A percentile compares a stretch with the other conserved stretches of the same genome.
Evolutionary conservation across 2,113 vertebrate genomes (phyloP).

Genomic region (Pagrus major): DNA sequence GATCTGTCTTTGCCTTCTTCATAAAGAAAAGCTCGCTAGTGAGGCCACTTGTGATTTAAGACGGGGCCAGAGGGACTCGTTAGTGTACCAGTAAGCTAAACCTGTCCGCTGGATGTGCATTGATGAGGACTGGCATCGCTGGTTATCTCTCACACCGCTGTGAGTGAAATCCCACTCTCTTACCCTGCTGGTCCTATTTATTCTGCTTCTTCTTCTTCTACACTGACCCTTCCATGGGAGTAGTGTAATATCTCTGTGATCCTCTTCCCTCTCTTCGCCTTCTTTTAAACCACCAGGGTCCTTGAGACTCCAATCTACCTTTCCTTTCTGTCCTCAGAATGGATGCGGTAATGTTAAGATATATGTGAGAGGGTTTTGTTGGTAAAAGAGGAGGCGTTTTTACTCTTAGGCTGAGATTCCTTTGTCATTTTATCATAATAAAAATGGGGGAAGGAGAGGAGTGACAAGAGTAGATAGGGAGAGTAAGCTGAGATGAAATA

Average conservation of each 20-base stretch:
- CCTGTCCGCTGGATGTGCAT: slow-evolving; percentile 3
- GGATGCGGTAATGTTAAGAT: slow-evolving; percentile 10
- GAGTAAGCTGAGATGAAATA: not conserved
- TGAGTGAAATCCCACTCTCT: not conserved
- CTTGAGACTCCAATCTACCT: slow-evolving; percentile 3
- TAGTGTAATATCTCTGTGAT: not conserved
- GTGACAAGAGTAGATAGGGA: slow-evolving; percentile 9
- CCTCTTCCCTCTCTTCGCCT: not conserved
- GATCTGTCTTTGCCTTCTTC: slow-evolving; percentile 4
- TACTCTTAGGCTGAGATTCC: not conserved
- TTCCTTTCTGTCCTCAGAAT: not conserved
- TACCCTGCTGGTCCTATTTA: slow-evolving; percentile 4
- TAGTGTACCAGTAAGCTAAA: slow-evolving; percentile 9
- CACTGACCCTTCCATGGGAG: not conserved
- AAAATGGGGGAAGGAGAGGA: slow-evolving; percentile 3
- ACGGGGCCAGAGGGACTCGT: slow-evolving; percentile 14
- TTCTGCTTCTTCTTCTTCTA: not conserved
- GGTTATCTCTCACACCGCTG: slow-evolving; percentile 4
- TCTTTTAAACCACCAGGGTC: not conserved
- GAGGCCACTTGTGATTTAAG: slow-evolving; percentile 1
- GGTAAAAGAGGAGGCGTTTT: not conserved
- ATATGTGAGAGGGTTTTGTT: not conserved
- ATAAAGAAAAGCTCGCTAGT: not conserved
- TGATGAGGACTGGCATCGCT: not conserved
- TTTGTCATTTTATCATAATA: slow-evolving; percentile 35